These are phyloP conservation scores for Tetheella fluctuosa DNA, from an alignment of 2,888 invertebrate species.

Conservation along the genomic window DNA sequence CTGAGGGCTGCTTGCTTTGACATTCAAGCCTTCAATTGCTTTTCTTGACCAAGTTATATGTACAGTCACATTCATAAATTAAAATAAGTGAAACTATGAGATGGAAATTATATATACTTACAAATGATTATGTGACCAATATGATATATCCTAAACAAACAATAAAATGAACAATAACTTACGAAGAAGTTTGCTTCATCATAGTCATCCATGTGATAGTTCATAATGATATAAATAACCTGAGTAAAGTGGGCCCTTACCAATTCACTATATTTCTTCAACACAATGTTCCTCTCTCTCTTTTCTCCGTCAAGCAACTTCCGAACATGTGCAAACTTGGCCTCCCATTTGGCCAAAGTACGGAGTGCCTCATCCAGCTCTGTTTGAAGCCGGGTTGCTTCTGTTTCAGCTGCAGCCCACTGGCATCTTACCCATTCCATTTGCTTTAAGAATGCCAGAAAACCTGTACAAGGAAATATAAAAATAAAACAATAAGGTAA, in stretches of 20 bases:
- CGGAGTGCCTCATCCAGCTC: slow-evolving; percentile 88
- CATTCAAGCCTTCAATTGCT: too few relatives aligned
- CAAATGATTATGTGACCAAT: too few relatives aligned
- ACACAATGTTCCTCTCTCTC: slow-evolving; percentile 86
- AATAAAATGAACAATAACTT: too few relatives aligned
- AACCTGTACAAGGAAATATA: slow-evolving; percentile 79
- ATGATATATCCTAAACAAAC: too few relatives aligned
- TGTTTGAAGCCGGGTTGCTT: slow-evolving; percentile 88
- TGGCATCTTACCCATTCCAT: slow-evolving; percentile 89
- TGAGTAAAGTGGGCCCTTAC: slow-evolving; percentile 68
- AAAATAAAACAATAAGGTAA: too few relatives aligned
- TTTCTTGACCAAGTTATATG: too few relatives aligned
- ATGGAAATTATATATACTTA: too few relatives aligned
- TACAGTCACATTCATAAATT: too few relatives aligned
- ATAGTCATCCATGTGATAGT: too few relatives aligned
- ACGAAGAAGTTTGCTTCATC: too few relatives aligned
- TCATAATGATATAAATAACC: neutral
- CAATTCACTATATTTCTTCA: slow-evolving; percentile 89
- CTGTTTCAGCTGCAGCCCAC: slow-evolving; percentile 88
- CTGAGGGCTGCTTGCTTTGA: too few relatives aligned
- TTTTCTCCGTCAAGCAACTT: slow-evolving; percentile 92
- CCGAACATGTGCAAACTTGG: slow-evolving; percentile 91
- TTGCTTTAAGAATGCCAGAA: slow-evolving; percentile 88
- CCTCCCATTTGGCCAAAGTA: slow-evolving; percentile 90
- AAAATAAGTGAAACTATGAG: too few relatives aligned